These are phyloP conservation scores for Plumapathes pennacea DNA, from an alignment of 92 coral and sea anemone species.

Conservation along the genomic window DNA sequence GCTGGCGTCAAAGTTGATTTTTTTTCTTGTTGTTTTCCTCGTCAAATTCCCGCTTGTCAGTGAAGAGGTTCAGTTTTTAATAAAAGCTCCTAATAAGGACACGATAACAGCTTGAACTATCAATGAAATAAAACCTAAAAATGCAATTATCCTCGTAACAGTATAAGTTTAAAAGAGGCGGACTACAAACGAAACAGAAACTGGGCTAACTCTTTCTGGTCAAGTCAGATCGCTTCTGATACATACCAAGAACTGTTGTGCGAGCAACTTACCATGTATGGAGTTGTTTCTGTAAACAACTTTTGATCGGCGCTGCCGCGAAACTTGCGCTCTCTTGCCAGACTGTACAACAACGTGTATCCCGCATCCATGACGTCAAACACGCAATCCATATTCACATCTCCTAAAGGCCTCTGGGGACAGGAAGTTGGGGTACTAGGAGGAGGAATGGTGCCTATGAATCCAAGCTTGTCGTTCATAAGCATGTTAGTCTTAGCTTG, in stretches of 20 bases:
- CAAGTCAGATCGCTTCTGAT: neutral
- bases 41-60: no score
- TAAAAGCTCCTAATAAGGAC: no score
- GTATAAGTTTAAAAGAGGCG: no score
- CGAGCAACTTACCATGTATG: slow-evolving; percentile 24
- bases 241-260: neutral
- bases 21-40: no score
- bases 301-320: slow-evolving; percentile 9
- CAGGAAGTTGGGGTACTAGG: slow-evolving; percentile 5
- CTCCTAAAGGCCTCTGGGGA: slow-evolving; percentile 34
- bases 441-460: slow-evolving; percentile 8
- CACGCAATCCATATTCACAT: slow-evolving; percentile 49
- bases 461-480: slow-evolving; percentile 26
- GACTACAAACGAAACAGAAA: no score
- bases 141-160: no score
- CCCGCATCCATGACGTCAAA: slow-evolving; percentile 64
- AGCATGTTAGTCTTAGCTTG: slow-evolving; percentile 35
- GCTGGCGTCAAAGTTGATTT: no score
- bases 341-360: slow-evolving; percentile 36
- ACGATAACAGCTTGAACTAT: no score
- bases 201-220: neutral
- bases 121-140: no score
- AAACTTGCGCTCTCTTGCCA: slow-evolving; percentile 29
- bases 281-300: slow-evolving; percentile 8
- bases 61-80: no score